Evolutionary conservation across 1,140 invertebrate species (phyloP).

Genomic region (Melitaea cinxia): DNA sequence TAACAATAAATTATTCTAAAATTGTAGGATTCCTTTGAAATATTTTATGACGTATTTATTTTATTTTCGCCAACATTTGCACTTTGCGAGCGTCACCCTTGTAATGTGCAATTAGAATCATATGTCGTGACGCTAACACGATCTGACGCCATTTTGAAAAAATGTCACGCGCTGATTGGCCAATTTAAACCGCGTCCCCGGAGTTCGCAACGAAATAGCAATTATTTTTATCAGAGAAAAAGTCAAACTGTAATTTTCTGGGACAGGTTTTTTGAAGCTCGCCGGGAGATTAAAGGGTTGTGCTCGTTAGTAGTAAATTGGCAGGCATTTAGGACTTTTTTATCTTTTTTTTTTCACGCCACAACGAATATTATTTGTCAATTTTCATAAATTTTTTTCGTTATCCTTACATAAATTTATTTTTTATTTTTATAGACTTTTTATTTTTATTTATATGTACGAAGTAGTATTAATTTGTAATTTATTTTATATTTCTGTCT

Average conservation of each 20-base stretch:
- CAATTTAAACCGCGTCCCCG: slow-evolving; percentile 44
- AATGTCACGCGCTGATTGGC: slow-evolving; percentile 43
- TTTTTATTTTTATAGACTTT: background rate
- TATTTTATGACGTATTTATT: too few relatives aligned
- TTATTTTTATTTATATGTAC: too few relatives aligned
- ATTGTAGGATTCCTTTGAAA: too few relatives aligned
- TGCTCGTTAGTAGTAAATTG: slow-evolving; percentile 26
- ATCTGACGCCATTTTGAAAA: slow-evolving; percentile 42
- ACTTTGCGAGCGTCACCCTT: slow-evolving; percentile 7
- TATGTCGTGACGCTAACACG: slow-evolving; percentile 36
- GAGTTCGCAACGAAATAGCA: slow-evolving; percentile 38
- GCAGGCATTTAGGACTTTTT: slow-evolving; percentile 10
- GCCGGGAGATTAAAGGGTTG: slow-evolving; percentile 29
- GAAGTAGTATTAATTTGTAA: too few relatives aligned
- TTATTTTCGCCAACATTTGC: slow-evolving; percentile 18
- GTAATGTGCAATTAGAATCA: slow-evolving; percentile 44
- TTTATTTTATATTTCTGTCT: too few relatives aligned
- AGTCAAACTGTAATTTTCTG: slow-evolving; percentile 32
- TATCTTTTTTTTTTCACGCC: background rate
- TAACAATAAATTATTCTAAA: too few relatives aligned
- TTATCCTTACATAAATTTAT: background rate
- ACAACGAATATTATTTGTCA: slow-evolving; percentile 8
- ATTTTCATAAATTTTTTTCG: background rate
- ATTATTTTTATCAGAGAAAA: slow-evolving; percentile 43
- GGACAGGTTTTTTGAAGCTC: slow-evolving; percentile 27